Evolutionary conservation across 1,140 invertebrate genomes (phyloP), one percentile per base, ranked within the genome.

Genomic region (Philopotamus ludificatus): DNA sequence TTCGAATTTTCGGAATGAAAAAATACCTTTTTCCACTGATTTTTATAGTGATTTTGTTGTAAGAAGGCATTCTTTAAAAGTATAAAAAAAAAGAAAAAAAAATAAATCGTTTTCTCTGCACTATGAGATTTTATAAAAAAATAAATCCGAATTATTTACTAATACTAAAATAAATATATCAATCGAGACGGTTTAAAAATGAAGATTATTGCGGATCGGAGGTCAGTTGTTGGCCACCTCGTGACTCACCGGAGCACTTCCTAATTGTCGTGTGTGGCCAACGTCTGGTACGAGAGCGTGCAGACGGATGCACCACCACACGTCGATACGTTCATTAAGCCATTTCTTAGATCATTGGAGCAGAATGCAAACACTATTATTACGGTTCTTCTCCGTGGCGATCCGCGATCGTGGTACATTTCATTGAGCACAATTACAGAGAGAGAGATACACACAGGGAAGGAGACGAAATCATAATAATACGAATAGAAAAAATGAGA

Each of bases 301-400:
- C 28, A 34, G 4, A 34, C 28, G 12, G 4, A 34, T 34, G 12
- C 12, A 7, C 28, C 28, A 34, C 28, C 28, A 34, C 28, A 4
- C 4, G 4, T 34, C 28, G 28, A 34, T 34, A 12, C 12, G 28
- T 34, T 34, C 28, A 34, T 34, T 34, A 34, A 34, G 28, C 28
- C 28, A 57, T 57, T 57, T 57, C 39, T 57, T 57, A 57, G 54
- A 57, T 42, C 54, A 42, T 41, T 57, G 54, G 54, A 57, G 54
- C 54, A n/a, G 54, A 18, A 57, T 39, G 54, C 54, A 8, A 42
- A 57, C 39, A 39, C 54, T 20, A 57, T 57, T 21, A 57, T 57
- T 57, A 41, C 54, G 39, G 34, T 21, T 39, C 28, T 12, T 34
- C 28, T 34, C 28, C 28, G 28, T 34, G 28, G 28, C 28, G 28